Evolutionary conservation across 2,888 invertebrate species (phyloP), one percentile per base, ranked within the genome.

Genomic region (Slavum lentiscoides): DNA sequence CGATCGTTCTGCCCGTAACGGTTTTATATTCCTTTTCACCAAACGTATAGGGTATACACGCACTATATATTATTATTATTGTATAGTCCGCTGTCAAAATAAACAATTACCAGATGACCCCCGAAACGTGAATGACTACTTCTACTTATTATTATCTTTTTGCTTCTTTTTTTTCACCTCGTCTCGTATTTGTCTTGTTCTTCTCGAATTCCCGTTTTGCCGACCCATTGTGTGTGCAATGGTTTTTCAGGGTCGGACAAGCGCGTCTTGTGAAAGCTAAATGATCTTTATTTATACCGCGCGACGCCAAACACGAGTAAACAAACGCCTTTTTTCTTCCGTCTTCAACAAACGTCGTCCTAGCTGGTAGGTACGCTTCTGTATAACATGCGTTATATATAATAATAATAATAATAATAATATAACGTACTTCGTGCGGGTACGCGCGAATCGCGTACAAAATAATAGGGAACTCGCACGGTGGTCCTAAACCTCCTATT

Each of bases 51-150:
- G 30, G 30, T 30, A 30, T n/a, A n/a, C n/a, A n/a, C n/a, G n/a
- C 30, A 30, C 30, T 30, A 30, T 30, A 30, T 30, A 30, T 30
- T 30, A 30, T 30, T 30, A 30, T 30, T 30, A 30, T 1, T 15
- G 7, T 59, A 55, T 53, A 23, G 64, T 43, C 64, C 70, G 72
- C 80, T 80, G 80, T 80, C 80, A 80, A 80, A 80, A 80, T 80
- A 80, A 80, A 80, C 80, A 72, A 80, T 80, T 70, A 70, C 55
- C 15, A 64, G 55, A 72, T 30, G 64, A 80, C 58, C 80, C 80
- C 80, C 80, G 55, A 9, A 11, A 13, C 49, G 13, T 49, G 49
- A 61, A 72, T 23, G 77, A 77, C 49, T 74, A 17, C 3, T 59
- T n/a, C 39, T 58, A 9, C n/a, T 30, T 30, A 30, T 30, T 30